Conservation (phyloP, 35 echinoderm and acorn worm genomes). For the Ophioderma brevispina region DNA sequence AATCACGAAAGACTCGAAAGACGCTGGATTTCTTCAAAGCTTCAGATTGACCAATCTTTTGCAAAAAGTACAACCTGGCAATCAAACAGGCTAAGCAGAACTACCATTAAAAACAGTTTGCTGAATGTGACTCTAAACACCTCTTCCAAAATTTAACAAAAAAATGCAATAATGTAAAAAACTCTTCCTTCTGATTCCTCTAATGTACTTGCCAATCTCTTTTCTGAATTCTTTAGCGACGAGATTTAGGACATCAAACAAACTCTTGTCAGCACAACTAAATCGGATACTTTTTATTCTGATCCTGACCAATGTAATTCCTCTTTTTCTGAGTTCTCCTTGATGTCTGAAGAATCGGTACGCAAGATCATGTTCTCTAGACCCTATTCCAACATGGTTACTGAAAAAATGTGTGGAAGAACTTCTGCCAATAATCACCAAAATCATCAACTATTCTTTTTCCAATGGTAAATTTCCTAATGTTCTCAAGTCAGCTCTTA, state of each 20-base stretch:
- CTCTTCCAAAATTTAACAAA: slow-evolving; percentile 2
- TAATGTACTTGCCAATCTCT: not conserved
- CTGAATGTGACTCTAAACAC: not conserved
- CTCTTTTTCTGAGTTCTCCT: not conserved
- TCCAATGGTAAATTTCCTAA: slow-evolving; percentile 24
- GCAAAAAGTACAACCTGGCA: slow-evolving; percentile 1
- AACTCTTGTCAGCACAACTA: not conserved
- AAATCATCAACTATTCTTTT: slow-evolving; percentile 2
- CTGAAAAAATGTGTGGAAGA: slow-evolving; percentile 26
- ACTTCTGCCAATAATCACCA: not conserved
- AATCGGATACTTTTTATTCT: too few relatives aligned
- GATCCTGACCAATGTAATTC: not conserved
- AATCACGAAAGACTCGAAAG: slow-evolving; percentile 17
- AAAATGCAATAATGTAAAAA: not conserved
- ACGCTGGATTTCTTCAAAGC: not conserved
- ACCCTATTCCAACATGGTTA: slow-evolving; percentile 34
- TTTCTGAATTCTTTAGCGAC: slow-evolving; percentile 6
- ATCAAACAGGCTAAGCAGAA: not conserved
- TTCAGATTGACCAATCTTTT: slow-evolving; percentile 23
- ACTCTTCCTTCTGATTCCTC: not conserved
- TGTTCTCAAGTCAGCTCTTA: slow-evolving; percentile 14
- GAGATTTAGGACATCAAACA: not conserved
- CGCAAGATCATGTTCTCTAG: not conserved
- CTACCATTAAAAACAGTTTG: not conserved
- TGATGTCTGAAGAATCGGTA: not conserved